Evolutionary conservation across 2,888 invertebrate genomes (phyloP).

Genomic region (Muschampia plurimacula): DNA sequence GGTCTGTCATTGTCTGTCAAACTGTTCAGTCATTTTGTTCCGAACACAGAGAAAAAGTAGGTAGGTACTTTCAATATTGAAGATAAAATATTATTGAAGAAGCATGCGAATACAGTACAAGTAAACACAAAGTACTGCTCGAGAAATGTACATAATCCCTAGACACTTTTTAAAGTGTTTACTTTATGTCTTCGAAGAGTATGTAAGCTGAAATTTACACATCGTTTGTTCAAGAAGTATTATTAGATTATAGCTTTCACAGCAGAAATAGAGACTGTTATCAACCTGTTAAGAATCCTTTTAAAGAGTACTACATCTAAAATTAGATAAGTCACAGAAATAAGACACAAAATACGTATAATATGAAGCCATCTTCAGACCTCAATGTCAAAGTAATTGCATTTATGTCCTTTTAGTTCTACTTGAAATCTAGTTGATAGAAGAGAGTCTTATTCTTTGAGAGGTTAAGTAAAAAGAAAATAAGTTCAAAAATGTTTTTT

Average conservation of each 20-base stretch:
- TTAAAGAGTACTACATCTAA: not conserved
- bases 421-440: not conserved
- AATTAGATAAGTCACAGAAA: constrained; percentile 1
- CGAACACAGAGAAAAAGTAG: too few species aligned
- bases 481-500: too few species aligned
- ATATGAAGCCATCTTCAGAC: not conserved
- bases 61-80: too few species aligned
- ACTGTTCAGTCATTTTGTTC: too few species aligned
- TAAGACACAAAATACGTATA: not conserved
- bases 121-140: too few species aligned
- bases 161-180: too few species aligned
- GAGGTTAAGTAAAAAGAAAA: too few species aligned
- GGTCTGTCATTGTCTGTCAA: too few species aligned
- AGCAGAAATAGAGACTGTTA: not conserved
- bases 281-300: not conserved
- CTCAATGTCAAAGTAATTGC: not conserved
- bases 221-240: not conserved
- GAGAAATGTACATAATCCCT: too few species aligned
- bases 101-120: too few species aligned
- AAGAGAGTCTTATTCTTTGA: not conserved
- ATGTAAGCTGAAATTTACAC: not conserved
- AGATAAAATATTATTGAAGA: too few species aligned
- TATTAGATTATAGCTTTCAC: not conserved
- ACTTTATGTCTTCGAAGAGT: too few species aligned
- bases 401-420: not conserved